Base-by-base conservation (phyloP, 2,113 vertebrate genomes). In the Phrynosoma blainvillii region DNA sequence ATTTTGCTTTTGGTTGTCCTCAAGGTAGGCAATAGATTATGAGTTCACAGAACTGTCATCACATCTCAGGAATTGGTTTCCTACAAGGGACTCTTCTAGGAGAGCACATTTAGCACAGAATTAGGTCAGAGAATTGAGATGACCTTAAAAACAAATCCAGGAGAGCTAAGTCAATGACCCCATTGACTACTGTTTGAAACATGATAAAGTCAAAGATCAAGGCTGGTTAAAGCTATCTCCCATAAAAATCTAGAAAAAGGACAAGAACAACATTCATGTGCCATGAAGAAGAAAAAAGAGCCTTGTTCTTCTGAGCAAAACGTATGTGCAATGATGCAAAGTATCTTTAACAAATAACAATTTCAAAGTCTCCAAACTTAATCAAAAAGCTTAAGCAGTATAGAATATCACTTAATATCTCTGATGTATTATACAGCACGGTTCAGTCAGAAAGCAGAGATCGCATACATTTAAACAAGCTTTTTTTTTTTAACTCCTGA, bases 161-260 rank as follows among this genome's bases (percentile, higher is more conserved):
- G 87, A 92, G 0, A 93, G 91, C 84, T 89, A 16, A 18, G 91
- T 92, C 89, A 92, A 89, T 93, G 89, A 93, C 91, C 62, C 94
- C 86, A 94, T 93, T 95, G 94, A 95, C 94, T 96, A 95, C 94
- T 95, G 94, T 94, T 92, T 94, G 94, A 89, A 76, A 93, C 93
- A 93, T 90, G 92, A 92, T 94, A 84, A 93, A 92, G 92, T 1
- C 3, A 93, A 91, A 94, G 92, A 94, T 94, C 90, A 93, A 93
- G 93, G 91, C 91, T 4, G 0, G 86, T 86, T 88, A 90, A 66
- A 84, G n/a, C 87, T 87, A 84, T 88, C 79, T 83, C 75, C 92
- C 93, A 90, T 93, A 91, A 92, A 94, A 94, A 95, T 94, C 92
- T 87, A 90, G 27, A 82, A n/a, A 84, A 84, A 94, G 89, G 54